phyloP scores from a whole-genome alignment of 2,797 vertebrate genomes.

The Coranthus polyacanthus region DNA sequence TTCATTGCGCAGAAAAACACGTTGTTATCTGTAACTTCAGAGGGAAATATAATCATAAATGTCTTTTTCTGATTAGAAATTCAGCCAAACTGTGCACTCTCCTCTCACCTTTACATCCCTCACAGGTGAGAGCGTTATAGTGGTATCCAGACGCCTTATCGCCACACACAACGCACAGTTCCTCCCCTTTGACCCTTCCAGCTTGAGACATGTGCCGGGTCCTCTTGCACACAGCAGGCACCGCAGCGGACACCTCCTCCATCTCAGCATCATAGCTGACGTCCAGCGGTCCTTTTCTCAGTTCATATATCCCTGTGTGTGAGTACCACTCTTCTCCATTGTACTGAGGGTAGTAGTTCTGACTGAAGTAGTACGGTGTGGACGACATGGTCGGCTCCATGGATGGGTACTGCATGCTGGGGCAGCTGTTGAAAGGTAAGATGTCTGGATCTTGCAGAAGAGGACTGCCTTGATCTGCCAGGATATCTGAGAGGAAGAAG shows the following conservation, averaged over 20 bases:
- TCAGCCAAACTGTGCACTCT: neutral
- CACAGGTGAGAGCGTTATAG: slow-evolving; percentile 98
- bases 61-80: too few species aligned
- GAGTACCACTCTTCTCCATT: slow-evolving; percentile 93
- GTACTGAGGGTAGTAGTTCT: slow-evolving; percentile 91
- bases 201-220: slow-evolving; percentile 83
- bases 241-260: slow-evolving; percentile 80
- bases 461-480: slow-evolving; percentile 90
- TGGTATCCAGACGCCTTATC: slow-evolving; percentile 99
- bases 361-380: slow-evolving; percentile 90
- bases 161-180: slow-evolving; percentile 97
- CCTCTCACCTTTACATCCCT: slow-evolving; percentile 96
- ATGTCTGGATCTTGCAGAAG: slow-evolving; percentile 91
- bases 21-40: too few species aligned
- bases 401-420: slow-evolving; percentile 88
- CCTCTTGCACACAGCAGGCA: slow-evolving; percentile 88
- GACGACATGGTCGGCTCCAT: slow-evolving; percentile 90
- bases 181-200: slow-evolving; percentile 92
- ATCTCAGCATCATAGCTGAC: slow-evolving; percentile 86
- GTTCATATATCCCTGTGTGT: slow-evolving; percentile 89
- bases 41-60: too few species aligned
- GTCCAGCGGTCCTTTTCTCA: slow-evolving; percentile 90
- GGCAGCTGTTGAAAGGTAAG: slow-evolving; percentile 89
- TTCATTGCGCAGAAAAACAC: too few species aligned
- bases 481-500: slow-evolving; percentile 85